A percentile compares a stretch with the other conserved stretches of the same genome.
phyloP scores from a whole-genome alignment of 2,113 vertebrate species.

The Picathartes gymnocephalus region DNA sequence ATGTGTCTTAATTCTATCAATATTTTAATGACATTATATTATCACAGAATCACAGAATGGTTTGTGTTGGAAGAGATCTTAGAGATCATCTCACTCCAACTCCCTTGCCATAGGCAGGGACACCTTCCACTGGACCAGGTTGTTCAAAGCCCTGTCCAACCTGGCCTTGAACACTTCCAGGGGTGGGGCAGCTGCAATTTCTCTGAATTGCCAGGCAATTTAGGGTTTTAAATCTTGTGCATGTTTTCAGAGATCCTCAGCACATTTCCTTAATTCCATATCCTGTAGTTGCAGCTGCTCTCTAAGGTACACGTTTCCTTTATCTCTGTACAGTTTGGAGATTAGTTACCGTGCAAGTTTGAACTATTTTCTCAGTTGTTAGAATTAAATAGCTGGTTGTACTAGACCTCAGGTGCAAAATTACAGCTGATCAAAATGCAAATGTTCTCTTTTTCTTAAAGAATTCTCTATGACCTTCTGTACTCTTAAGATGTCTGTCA shows the following conservation, averaged over 20 bases:
- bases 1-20: background rate
- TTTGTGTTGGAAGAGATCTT: background rate
- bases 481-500: background rate
- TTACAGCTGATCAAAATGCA: slow-evolving; percentile 29
- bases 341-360: background rate
- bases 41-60: background rate
- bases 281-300: background rate
- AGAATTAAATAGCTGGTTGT: slow-evolving; percentile 33
- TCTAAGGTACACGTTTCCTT: background rate
- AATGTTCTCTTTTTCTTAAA: background rate
- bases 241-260: background rate
- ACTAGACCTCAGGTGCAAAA: slow-evolving; percentile 33
- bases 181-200: background rate
- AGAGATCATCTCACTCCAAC: background rate
- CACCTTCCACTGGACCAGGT: background rate
- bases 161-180: background rate
- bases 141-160: background rate
- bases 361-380: slow-evolving; percentile 21
- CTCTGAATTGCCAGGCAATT: background rate
- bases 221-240: background rate
- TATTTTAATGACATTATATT: background rate
- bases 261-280: background rate
- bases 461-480: background rate
- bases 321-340: slow-evolving; percentile 7
- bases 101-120: background rate